These are phyloP conservation scores for Drosophila leontia DNA, from an alignment of 1,140 invertebrate species.

Conservation along the genomic window DNA sequence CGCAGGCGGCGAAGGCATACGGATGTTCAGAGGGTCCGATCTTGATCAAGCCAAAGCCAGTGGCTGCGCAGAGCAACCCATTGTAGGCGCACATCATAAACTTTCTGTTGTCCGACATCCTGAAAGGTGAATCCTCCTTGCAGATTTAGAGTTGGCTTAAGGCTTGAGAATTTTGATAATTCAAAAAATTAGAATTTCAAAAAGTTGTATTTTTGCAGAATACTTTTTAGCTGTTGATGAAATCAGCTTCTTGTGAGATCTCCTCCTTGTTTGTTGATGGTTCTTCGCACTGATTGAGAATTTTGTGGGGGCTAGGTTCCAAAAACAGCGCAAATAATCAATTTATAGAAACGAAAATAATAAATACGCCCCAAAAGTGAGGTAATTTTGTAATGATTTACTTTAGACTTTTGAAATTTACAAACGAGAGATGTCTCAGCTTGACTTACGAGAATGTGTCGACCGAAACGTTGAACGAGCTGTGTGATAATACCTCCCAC, in stretches of 20 bases:
- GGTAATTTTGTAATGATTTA: constrained; percentile 19
- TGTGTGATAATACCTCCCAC: constrained; percentile 36
- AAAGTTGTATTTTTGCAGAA: no score
- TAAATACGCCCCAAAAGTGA: neutral
- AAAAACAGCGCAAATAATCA: neutral
- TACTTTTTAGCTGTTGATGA: no score
- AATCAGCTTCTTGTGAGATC: neutral
- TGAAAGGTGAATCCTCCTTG: neutral
- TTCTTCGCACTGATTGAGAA: neutral
- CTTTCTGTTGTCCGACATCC: constrained; percentile 42
- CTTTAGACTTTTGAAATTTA: constrained; percentile 40
- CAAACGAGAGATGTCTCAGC: constrained; percentile 3
- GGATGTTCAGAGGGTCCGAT: constrained; percentile 57
- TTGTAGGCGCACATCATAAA: constrained; percentile 27
- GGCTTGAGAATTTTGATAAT: neutral
- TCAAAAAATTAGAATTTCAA: neutral
- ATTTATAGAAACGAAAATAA: neutral
- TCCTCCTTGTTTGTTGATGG: neutral
- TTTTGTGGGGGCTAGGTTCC: neutral
- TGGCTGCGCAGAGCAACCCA: constrained; percentile 59
- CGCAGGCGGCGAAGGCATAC: constrained; percentile 69
- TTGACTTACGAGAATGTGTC: constrained; percentile 45
- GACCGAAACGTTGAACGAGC: constrained; percentile 69
- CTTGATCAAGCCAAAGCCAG: constrained; percentile 52
- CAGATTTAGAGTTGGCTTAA: neutral